These are phyloP conservation scores for Hydrophis major DNA, from an alignment of 2,797 vertebrate genomes.

Conservation along the genomic window DNA sequence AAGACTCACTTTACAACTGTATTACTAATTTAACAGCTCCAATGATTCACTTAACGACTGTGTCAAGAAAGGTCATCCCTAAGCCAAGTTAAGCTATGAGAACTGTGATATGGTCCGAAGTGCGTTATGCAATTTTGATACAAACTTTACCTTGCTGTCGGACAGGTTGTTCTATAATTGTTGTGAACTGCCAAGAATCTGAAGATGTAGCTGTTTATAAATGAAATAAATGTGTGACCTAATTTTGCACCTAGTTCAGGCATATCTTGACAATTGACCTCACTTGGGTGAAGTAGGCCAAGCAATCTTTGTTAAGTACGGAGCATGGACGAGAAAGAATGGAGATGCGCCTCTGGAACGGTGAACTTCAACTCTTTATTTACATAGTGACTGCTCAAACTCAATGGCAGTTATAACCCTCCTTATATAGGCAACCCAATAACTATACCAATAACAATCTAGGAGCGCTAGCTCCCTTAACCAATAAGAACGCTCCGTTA, in stretches of 20 bases:
- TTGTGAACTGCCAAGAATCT: background rate
- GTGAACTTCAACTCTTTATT: no score
- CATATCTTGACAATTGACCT: background rate
- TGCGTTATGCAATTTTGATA: background rate
- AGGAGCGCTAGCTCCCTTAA: no score
- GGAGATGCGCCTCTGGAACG: no score
- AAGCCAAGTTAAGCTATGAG: background rate
- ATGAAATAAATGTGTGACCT: background rate
- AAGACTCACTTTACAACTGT: no score
- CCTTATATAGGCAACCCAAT: no score
- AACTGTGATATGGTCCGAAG: background rate
- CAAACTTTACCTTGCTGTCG: background rate
- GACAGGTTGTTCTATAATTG: background rate
- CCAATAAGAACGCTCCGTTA: no score
- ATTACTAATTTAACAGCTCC: no score
- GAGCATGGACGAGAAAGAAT: no score
- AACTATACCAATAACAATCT: no score
- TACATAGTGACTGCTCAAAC: no score
- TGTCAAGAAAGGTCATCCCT: background rate
- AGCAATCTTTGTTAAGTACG: no score
- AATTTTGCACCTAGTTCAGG: background rate
- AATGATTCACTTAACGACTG: background rate
- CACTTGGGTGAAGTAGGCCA: background rate
- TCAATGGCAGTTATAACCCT: no score
- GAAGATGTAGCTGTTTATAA: background rate